phyloP scores from a whole-genome alignment of 35 echinoderm and acorn worm genomes.

The Acanthaster planci region DNA sequence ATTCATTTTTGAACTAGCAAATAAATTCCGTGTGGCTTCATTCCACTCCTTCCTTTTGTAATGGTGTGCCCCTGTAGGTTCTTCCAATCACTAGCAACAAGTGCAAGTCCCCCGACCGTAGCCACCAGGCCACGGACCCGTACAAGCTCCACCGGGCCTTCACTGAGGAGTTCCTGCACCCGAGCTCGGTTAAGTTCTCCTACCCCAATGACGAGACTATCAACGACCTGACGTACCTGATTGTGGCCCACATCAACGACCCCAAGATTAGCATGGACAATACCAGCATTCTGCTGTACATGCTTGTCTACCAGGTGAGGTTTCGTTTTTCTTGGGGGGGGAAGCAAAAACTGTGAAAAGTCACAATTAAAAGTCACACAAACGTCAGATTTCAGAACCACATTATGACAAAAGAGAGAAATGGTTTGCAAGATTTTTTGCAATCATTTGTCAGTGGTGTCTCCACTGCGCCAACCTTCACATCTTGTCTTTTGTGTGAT shows the following conservation, averaged over 20 bases:
- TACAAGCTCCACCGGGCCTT: conserved; percentile 56
- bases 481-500: too few relatives aligned
- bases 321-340: background rate
- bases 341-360: too few relatives aligned
- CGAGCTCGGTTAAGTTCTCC: conserved; percentile 87
- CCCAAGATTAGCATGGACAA: conserved; percentile 45
- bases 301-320: conserved; percentile 50
- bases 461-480: too few relatives aligned
- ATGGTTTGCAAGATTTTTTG: too few relatives aligned
- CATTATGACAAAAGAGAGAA: too few relatives aligned
- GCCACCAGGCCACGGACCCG: conserved; percentile 59
- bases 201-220: conserved; percentile 95
- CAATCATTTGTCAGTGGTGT: too few relatives aligned
- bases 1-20: too few relatives aligned
- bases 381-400: too few relatives aligned
- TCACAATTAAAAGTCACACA: too few relatives aligned
- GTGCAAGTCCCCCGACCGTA: conserved; percentile 20
- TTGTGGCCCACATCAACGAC: conserved; percentile 62
- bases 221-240: conserved; percentile 79
- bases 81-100: background rate
- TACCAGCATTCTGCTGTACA: conserved; percentile 72
- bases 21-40: too few relatives aligned
- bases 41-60: too few relatives aligned
- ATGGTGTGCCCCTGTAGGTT: conserved; percentile 48
- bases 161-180: conserved; percentile 80